A percentile compares a stretch with the other conserved stretches of the same genome.
Evolutionary conservation across 2,113 vertebrate species (phyloP).

Genomic region (Danio rerio): DNA sequence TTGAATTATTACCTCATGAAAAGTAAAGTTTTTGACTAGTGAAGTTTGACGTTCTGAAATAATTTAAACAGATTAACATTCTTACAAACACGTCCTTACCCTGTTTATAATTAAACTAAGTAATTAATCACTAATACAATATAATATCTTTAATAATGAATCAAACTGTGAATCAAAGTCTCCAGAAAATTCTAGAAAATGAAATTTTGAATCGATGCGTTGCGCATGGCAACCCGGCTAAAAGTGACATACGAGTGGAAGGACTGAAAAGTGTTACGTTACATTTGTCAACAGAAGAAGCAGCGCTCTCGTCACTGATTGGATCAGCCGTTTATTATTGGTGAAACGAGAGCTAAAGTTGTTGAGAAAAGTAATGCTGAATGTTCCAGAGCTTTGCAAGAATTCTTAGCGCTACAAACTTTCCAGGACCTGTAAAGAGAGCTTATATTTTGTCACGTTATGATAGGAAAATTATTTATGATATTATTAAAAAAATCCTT

Average conservation of each 20-base stretch:
- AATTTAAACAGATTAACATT: neutral
- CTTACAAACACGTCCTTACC: neutral
- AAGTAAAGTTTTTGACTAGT: neutral
- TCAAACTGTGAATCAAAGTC: neutral
- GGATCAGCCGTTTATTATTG: neutral
- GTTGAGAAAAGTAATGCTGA: neutral
- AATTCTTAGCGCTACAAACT: neutral
- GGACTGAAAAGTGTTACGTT: neutral
- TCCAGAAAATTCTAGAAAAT: neutral
- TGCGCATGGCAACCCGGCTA: conserved; percentile 38
- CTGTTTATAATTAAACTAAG: no score
- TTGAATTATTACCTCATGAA: neutral
- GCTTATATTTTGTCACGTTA: no score
- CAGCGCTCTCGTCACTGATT: conserved; percentile 28
- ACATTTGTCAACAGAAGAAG: neutral
- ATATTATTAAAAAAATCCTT: no score
- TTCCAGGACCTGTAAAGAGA: no score
- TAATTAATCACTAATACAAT: neutral
- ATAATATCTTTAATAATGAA: neutral
- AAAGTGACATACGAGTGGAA: neutral
- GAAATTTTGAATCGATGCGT: neutral
- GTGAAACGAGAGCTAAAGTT: neutral
- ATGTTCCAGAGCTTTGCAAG: conserved; percentile 11
- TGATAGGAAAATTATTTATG: no score
- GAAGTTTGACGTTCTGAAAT: neutral